Evolutionary conservation across 2,888 invertebrate species (phyloP), one percentile per base, ranked within the genome.

Genomic region (Ornithoptera alexandrae): DNA sequence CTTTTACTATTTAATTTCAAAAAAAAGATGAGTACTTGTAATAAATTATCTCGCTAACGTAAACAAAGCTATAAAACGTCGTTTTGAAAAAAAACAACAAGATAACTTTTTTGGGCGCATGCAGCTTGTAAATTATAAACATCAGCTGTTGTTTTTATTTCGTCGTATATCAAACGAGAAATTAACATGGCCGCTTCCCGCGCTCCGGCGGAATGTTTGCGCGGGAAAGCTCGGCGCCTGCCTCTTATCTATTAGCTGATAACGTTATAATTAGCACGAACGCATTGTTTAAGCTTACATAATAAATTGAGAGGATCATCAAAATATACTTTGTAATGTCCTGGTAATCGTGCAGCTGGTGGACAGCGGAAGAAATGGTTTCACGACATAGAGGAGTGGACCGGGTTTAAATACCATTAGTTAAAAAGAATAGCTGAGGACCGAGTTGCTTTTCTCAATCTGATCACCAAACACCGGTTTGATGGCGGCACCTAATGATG

Each of bases 181-280:
- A n/a, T 17, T 20, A 24, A 58, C 22, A 15, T n/a, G 62, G 62
- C 18, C 62, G 62, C 50, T 63, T 50, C 56, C 56, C 36, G 56
- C 36, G 56, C 64, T n/a, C 30, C 36, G 1, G 39, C 39, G 4
- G 10, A 39, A 39, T 39, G 39, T 39, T 39, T 39, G 18, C 15
- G 17, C 53, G 18, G 53, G 36, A 60, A 60, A 66, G 66, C 66
- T 60, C 71, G 84, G 81, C 84, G 84, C 84, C 83, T 77, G 4
- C 72, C 75, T 71, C 77, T 82, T 84, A 84, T 86, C 63, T 67
- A 66, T 42, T 85, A 81, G 72, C 76, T 84, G 86, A 86, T 86
- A 84, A 82, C 74, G 69, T 64, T 58, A 50, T 73, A 83, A 83
- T 79, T 81, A 74, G 83, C 77, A 68, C 83, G 76, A 71, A 76